These are phyloP conservation scores for Mastigias papua DNA, from an alignment of 30 jellyfish, hydroid and myxozoan species.

Conservation along the genomic window DNA sequence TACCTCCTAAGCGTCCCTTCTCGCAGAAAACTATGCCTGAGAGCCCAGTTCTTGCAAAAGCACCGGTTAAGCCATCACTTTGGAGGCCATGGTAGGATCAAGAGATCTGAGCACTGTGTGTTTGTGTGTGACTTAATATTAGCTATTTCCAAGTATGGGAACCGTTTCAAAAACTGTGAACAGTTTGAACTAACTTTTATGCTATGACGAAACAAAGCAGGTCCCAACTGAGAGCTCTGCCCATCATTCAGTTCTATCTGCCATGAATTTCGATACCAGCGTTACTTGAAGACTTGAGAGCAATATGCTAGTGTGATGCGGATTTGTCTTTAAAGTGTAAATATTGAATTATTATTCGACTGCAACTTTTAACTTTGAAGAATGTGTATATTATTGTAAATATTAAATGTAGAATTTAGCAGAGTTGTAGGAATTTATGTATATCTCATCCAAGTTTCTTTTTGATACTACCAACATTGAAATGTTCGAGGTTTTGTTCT, in stretches of 20 bases:
- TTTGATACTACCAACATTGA: not conserved
- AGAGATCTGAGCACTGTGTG: too few relatives aligned
- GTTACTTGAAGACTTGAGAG: too few relatives aligned
- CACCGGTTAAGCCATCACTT: conserved; percentile 17
- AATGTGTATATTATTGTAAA: conserved; percentile 8
- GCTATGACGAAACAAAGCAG: too few relatives aligned
- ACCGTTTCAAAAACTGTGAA: too few relatives aligned
- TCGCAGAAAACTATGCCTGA: not conserved
- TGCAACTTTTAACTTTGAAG: not conserved
- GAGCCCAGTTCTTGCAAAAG: not conserved
- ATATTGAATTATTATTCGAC: conserved; percentile 32
- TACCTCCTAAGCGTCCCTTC: conserved; percentile 22
- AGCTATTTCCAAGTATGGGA: too few relatives aligned
- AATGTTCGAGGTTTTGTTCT: not conserved
- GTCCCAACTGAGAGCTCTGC: too few relatives aligned
- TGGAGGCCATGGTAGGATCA: conserved; percentile 82
- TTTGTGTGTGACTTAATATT: too few relatives aligned
- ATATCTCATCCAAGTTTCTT: not conserved
- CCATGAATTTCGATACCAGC: too few relatives aligned
- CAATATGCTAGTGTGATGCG: too few relatives aligned
- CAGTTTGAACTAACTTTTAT: too few relatives aligned
- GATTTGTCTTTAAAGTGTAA: not conserved
- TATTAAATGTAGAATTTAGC: not conserved
- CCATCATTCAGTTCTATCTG: too few relatives aligned
- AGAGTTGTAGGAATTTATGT: not conserved